These are phyloP conservation scores for Eulemur macaco DNA, from an alignment of 2,113 vertebrate species.

Conservation along the genomic window DNA sequence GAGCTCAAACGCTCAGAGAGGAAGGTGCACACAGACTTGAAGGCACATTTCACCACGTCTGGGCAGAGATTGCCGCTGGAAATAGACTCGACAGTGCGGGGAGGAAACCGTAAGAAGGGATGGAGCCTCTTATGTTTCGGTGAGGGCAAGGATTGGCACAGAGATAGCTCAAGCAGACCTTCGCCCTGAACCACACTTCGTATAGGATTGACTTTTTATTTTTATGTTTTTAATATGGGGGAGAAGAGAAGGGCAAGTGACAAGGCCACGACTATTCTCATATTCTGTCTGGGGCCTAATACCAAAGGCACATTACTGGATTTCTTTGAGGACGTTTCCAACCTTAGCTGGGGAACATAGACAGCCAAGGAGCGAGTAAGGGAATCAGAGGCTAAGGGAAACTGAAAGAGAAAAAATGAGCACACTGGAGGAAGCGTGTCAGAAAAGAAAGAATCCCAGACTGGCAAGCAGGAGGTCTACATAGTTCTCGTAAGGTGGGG, in stretches of 20 bases:
- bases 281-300: background rate
- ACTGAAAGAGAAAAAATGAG: background rate
- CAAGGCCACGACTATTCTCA: background rate
- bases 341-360: background rate
- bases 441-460: background rate
- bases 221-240: background rate
- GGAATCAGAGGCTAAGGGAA: background rate
- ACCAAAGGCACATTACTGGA: background rate
- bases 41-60: background rate
- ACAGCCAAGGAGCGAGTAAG: background rate
- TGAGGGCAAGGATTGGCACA: background rate
- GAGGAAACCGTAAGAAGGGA: background rate
- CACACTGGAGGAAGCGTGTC: background rate
- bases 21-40: background rate
- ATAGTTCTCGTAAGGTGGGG: fast-evolving
- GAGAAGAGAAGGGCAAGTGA: background rate
- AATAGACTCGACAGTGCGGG: background rate
- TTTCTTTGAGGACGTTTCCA: background rate
- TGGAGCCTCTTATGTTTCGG: background rate
- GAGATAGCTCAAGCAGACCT: background rate
- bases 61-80: background rate
- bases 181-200: background rate
- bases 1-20: background rate
- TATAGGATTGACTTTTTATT: background rate
- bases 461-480: background rate